Conservation (phyloP, 2,113 vertebrate species). For the Larimichthys crocea region DNA sequence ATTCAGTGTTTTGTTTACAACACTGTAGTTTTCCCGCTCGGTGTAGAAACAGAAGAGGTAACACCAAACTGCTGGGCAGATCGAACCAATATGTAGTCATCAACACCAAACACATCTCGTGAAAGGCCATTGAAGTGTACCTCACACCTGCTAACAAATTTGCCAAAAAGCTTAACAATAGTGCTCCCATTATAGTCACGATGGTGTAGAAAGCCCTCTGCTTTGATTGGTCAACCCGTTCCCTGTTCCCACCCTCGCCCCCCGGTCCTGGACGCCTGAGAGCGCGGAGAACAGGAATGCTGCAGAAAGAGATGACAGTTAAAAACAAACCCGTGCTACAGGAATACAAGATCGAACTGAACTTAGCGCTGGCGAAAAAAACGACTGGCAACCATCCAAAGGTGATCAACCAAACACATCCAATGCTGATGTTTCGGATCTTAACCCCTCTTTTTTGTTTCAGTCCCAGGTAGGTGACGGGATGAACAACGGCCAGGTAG, state of each 20-base stretch:
- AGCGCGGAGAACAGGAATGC: constrained; percentile 19
- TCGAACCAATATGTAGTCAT: no score
- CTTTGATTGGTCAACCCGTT: constrained; percentile 19
- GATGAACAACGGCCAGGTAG: constrained; percentile 50
- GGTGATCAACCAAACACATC: constrained; percentile 33
- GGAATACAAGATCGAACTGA: no score
- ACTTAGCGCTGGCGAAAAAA: no score
- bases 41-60: constrained; percentile 45
- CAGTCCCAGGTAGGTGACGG: constrained; percentile 24
- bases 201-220: constrained; percentile 40
- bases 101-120: not conserved
- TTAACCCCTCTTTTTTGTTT: not conserved
- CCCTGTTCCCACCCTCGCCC: not conserved
- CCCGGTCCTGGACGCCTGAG: constrained; percentile 39
- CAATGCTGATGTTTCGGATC: constrained; percentile 25
- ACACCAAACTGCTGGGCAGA: constrained; percentile 41
- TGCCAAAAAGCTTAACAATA: not conserved
- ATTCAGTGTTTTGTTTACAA: not conserved
- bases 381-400: not conserved
- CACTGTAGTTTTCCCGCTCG: constrained; percentile 11
- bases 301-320: not conserved
- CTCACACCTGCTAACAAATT: no score
- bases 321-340: no score
- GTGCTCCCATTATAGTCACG: constrained; percentile 1
- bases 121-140: no score